These are phyloP conservation scores for Phocoena sinus DNA, from an alignment of 2,113 vertebrate species.

Conservation along the genomic window DNA sequence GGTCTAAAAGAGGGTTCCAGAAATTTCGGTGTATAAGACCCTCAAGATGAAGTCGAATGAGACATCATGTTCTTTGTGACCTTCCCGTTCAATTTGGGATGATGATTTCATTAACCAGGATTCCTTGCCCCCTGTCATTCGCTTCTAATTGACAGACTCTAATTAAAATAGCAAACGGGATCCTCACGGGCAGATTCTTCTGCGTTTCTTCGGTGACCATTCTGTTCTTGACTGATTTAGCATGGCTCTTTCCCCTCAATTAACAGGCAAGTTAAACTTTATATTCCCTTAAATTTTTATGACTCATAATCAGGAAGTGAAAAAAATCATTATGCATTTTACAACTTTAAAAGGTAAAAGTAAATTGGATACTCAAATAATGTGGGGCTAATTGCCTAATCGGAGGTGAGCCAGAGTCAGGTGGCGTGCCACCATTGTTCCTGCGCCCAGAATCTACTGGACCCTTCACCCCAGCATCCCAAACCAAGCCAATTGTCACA, in stretches of 20 bases:
- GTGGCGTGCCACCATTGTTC: not conserved
- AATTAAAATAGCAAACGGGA: constrained; percentile 80
- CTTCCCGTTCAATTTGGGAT: constrained; percentile 76
- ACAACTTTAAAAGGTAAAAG: constrained; percentile 79
- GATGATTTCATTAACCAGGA: constrained; percentile 79
- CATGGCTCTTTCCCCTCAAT: constrained; percentile 83
- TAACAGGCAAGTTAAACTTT: constrained; percentile 82
- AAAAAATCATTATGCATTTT: constrained; percentile 77
- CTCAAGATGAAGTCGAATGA: constrained; percentile 74
- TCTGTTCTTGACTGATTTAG: constrained; percentile 81
- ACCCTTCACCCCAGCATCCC: not conserved
- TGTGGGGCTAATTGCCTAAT: constrained; percentile 69
- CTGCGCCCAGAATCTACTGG: not conserved
- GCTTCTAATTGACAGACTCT: constrained; percentile 79
- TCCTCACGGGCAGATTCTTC: constrained; percentile 73
- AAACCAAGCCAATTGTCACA: not conserved
- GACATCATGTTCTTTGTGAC: constrained; percentile 76
- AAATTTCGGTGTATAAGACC: constrained; percentile 64
- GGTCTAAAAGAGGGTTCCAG: constrained; percentile 71
- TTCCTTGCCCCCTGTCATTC: constrained; percentile 71
- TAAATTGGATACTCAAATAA: constrained; percentile 76
- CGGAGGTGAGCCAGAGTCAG: constrained; percentile 50
- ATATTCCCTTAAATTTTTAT: constrained; percentile 81
- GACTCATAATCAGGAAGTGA: constrained; percentile 76
- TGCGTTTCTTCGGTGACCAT: constrained; percentile 62